phyloP scores from a whole-genome alignment of 1,140 invertebrate species.

The Drosophila saltans region DNA sequence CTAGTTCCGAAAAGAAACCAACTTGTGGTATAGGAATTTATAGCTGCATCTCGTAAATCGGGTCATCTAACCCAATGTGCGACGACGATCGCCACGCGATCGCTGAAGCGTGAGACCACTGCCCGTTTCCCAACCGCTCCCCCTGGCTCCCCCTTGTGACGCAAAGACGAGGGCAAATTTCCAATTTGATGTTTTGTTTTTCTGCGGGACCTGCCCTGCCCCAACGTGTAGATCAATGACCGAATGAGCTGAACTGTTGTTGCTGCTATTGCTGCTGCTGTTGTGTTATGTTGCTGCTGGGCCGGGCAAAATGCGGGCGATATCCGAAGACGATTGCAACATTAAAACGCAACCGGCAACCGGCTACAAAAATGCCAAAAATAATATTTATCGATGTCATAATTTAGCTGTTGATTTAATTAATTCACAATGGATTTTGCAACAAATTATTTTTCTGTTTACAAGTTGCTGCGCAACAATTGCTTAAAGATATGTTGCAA shows the following conservation, averaged over 20 bases:
- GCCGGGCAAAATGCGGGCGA: conserved; percentile 13
- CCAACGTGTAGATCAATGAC: conserved; percentile 9
- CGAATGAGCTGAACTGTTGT: conserved; percentile 2
- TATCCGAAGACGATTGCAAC: conserved; percentile 11
- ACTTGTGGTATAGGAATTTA: background rate
- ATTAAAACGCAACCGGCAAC: conserved; percentile 16
- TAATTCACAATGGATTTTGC: background rate
- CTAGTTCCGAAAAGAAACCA: background rate
- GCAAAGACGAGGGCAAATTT: conserved; percentile 6
- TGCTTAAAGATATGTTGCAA: conserved; percentile 39
- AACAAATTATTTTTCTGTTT: conserved; percentile 24
- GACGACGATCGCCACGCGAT: background rate
- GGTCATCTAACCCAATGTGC: background rate
- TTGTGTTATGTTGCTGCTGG: background rate
- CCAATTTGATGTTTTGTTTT: conserved; percentile 7
- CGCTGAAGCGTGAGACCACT: background rate
- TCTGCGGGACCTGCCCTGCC: conserved; percentile 10
- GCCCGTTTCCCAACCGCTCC: background rate
- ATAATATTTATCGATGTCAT: conserved; percentile 20
- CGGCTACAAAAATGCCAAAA: conserved; percentile 10
- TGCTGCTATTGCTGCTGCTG: background rate
- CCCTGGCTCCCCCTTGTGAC: background rate
- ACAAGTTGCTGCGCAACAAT: conserved; percentile 64
- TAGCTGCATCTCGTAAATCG: too few species aligned
- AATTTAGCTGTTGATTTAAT: conserved; percentile 15